phyloP scores from a whole-genome alignment of 2,888 invertebrate species.

The Pandemis heparana region DNA sequence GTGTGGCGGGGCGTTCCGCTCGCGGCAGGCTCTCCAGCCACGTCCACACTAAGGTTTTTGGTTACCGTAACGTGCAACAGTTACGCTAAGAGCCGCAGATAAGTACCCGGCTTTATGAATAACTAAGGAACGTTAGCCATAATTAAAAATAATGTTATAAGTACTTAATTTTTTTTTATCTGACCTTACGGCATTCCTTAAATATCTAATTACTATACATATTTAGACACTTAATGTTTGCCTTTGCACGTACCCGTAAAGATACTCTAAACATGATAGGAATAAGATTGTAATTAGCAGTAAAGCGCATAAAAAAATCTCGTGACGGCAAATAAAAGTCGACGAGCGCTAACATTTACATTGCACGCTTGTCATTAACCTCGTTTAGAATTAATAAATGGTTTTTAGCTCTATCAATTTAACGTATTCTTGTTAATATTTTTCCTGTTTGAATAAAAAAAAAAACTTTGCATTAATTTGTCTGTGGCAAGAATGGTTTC shows the following conservation, averaged over 20 bases:
- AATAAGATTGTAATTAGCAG: not conserved
- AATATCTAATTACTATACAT: not conserved
- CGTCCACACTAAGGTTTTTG: too few species aligned
- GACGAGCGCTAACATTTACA: slow-evolving; percentile 22
- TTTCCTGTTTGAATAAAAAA: not conserved
- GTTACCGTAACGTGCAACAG: too few species aligned
- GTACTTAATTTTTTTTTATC: not conserved
- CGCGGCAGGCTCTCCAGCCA: too few species aligned
- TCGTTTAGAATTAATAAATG: slow-evolving; percentile 2
- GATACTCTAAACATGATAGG: not conserved
- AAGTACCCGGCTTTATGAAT: not conserved
- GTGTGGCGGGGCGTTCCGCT: too few species aligned
- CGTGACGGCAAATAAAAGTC: not conserved
- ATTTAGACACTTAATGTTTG: not conserved
- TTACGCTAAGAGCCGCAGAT: too few species aligned
- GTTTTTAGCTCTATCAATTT: slow-evolving; percentile 3
- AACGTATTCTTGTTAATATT: not conserved
- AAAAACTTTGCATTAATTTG: not conserved
- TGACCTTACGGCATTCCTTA: not conserved
- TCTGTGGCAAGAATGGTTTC: too few species aligned
- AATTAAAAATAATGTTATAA: not conserved
- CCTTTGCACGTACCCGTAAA: not conserved
- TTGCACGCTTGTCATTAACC: slow-evolving; percentile 19
- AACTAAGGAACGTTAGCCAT: not conserved
- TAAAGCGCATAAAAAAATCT: not conserved